These are phyloP conservation scores for Micrasema minimum DNA, from an alignment of 1,140 invertebrate genomes.

Conservation along the genomic window DNA sequence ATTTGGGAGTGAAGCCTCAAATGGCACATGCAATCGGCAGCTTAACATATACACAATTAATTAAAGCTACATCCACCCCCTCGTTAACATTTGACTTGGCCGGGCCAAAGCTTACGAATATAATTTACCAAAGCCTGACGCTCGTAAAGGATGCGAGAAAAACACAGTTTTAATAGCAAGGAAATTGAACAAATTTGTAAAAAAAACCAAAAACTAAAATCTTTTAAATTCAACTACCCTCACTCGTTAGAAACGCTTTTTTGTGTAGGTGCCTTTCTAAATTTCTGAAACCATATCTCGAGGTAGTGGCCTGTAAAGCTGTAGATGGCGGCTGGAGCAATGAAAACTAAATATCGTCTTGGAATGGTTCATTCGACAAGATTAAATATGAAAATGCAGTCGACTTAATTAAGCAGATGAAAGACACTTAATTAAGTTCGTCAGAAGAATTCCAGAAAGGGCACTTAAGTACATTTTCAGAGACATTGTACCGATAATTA, in stretches of 20 bases:
- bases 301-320: not conserved
- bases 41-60: conserved; percentile 50
- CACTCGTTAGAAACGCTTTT: not conserved
- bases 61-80: conserved; percentile 38
- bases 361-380: not conserved
- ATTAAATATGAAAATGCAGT: conserved; percentile 13
- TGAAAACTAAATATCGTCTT: conserved; percentile 13
- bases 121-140: conserved; percentile 1
- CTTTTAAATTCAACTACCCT: no score
- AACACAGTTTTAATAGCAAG: no score
- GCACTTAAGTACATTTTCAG: no score
- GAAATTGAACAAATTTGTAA: not conserved
- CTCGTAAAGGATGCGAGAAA: no score
- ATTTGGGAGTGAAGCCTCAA: conserved; percentile 38
- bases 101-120: conserved; percentile 32
- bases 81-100: conserved; percentile 43
- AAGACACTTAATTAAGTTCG: no score
- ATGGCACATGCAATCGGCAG: conserved; percentile 50
- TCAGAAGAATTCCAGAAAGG: no score
- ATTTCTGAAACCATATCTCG: not conserved
- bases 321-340: conserved; percentile 4
- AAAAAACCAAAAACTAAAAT: not conserved
- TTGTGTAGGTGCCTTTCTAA: not conserved
- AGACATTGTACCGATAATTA: no score
- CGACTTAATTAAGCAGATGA: no score